A percentile compares a stretch with the other conserved stretches of the same genome.
Conservation (phyloP, 2,888 invertebrate species). For the Heliconius aoede region DNA sequence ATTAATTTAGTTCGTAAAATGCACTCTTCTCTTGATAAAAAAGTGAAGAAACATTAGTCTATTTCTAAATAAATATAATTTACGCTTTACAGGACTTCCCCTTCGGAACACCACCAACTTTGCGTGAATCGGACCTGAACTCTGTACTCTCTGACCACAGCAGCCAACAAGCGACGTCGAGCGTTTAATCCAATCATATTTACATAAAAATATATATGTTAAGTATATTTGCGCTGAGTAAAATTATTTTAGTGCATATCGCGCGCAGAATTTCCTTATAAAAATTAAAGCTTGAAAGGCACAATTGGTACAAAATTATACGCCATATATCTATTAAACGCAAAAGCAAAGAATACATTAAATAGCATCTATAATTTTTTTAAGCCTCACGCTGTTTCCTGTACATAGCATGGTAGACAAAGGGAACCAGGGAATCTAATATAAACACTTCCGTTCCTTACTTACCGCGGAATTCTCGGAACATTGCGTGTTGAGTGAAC, state of each 20-base stretch:
- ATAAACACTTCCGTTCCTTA: too few relatives aligned
- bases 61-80: background rate
- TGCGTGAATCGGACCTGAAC: slow-evolving; percentile 75
- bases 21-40: too few relatives aligned
- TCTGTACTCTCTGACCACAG: slow-evolving; percentile 79
- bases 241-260: background rate
- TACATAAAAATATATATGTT: slow-evolving; percentile 3
- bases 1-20: too few relatives aligned
- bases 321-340: background rate
- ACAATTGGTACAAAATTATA: background rate
- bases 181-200: slow-evolving; percentile 62
- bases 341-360: background rate
- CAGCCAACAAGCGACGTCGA: slow-evolving; percentile 81
- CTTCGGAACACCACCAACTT: slow-evolving; percentile 77
- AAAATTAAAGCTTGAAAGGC: too few relatives aligned
- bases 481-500: too few relatives aligned
- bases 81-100: slow-evolving; percentile 73
- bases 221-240: background rate
- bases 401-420: too few relatives aligned
- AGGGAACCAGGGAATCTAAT: too few relatives aligned
- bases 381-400: too few relatives aligned
- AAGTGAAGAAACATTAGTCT: too few relatives aligned
- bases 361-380: too few relatives aligned
- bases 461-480: background rate
- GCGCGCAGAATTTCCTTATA: background rate